Base-by-base conservation (phyloP, 2,797 vertebrate genomes). In the Cheirogaleus major region DNA sequence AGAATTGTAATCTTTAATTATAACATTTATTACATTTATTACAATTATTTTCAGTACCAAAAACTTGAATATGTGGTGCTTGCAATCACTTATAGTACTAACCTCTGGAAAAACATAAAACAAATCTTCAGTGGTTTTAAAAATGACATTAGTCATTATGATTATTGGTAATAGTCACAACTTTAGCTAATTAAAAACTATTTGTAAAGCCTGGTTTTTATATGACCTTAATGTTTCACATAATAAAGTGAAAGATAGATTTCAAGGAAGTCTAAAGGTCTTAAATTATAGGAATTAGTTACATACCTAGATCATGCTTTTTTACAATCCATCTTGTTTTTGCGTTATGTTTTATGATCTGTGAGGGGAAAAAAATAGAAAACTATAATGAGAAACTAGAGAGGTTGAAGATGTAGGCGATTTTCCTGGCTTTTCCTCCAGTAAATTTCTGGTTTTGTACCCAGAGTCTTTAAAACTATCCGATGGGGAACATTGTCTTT, bases 401-500 rank as follows among this genome's bases (percentile, higher is more conserved):
- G 93, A 98, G 59, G 67, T 22, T 93, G 79, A 97, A 70, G 69
- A 91, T 57, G 14, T 92, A 97, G 91, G 92, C 91, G 70, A 86
- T 97, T 97, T 73, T 97, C 97, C 82, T 96, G 63, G 57, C 59
- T 98, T 97, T 72, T 83, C n/a, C 30, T 89, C 35, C 27, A 90
- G 73, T 79, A 91, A 93, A 79, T 98, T 97, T 91, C 97, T 96
- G 70, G 92, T 84, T 95, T 79, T 75, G 55, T 18, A 96, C 70
- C n/a, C 86, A 97, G 97, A 91, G 69, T 70, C 73, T 97, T 92
- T 94, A 97, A 98, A 97, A 97, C 95, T 97, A 97, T 98, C 95
- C 83, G 67, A 72, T 91, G 95, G 95, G 61, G 50, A 95, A 48
- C 25, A 52, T 22, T 97, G 72, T 89, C 97, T 98, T 97, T 87